phyloP scores from a whole-genome alignment of 1,140 invertebrate genomes.

The Doryteuthis pealeii region DNA sequence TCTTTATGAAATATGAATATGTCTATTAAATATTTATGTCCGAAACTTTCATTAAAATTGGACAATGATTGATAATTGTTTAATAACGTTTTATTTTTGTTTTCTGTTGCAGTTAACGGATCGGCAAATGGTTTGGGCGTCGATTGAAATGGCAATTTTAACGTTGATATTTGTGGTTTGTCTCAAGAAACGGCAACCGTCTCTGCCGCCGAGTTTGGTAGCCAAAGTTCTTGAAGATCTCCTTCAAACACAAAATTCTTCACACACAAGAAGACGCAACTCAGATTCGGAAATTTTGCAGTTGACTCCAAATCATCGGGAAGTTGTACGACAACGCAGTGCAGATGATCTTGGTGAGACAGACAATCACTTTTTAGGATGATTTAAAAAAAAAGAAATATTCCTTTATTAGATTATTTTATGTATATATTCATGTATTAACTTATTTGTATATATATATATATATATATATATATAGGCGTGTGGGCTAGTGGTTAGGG shows the following conservation, averaged over 20 bases:
- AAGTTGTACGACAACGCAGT: constrained; percentile 5
- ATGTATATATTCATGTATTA: too few relatives aligned
- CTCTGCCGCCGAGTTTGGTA: constrained; percentile 17
- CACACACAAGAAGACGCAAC: neutral
- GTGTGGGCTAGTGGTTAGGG: too few relatives aligned
- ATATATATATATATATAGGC: too few relatives aligned
- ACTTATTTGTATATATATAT: too few relatives aligned
- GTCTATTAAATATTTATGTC: too few relatives aligned
- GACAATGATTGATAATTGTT: too few relatives aligned
- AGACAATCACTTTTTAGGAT: too few relatives aligned
- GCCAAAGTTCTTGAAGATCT: neutral
- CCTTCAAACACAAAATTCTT: neutral
- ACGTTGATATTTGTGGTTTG: constrained; percentile 62
- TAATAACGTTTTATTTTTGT: constrained; percentile 20
- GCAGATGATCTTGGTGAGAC: neutral
- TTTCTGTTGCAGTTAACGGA: constrained; percentile 59
- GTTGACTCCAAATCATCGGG: neutral
- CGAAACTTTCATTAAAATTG: too few relatives aligned
- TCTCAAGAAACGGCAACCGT: constrained; percentile 40
- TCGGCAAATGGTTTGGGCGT: constrained; percentile 63
- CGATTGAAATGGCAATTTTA: constrained; percentile 64
- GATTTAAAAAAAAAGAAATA: neutral
- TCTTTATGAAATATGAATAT: too few relatives aligned
- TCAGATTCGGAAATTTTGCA: neutral
- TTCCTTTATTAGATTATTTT: too few relatives aligned